A percentile compares a stretch with the other conserved stretches of the same genome.
These are phyloP conservation scores for Gobio gobio DNA, from an alignment of 2,113 vertebrate species.

Conservation along the genomic window DNA sequence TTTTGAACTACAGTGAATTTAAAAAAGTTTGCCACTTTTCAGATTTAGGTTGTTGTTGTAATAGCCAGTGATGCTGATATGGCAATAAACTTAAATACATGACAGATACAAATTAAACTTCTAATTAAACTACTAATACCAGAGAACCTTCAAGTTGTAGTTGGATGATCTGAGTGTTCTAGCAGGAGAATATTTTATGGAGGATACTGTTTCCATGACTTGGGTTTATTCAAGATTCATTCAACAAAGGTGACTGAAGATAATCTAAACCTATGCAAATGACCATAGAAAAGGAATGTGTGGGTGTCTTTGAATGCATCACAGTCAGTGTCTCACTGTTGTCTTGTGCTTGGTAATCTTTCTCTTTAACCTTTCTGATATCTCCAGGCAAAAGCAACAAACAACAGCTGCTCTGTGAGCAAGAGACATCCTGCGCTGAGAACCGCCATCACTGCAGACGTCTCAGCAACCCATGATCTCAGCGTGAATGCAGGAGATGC, in stretches of 20 bases:
- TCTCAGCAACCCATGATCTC: slow-evolving; percentile 73
- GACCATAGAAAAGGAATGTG: neutral
- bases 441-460: slow-evolving; percentile 31
- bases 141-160: neutral
- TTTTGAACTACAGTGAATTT: no score
- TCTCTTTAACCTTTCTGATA: slow-evolving; percentile 66
- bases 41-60: neutral
- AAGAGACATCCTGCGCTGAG: neutral
- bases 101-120: no score
- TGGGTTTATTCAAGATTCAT: neutral
- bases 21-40: neutral
- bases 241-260: neutral
- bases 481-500: slow-evolving; percentile 63
- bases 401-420: slow-evolving; percentile 73
- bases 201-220: neutral
- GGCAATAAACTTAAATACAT: no score
- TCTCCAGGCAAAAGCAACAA: slow-evolving; percentile 61
- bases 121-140: neutral
- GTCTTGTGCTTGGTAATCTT: slow-evolving; percentile 64
- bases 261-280: neutral
- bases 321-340: neutral
- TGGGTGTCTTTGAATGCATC: slow-evolving; percentile 4
- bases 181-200: neutral
- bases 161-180: neutral
- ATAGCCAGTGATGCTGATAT: no score